Evolutionary conservation across 2,113 vertebrate genomes (phyloP), one percentile per base, ranked within the genome.

Genomic region (Hemichromis elongatus): DNA sequence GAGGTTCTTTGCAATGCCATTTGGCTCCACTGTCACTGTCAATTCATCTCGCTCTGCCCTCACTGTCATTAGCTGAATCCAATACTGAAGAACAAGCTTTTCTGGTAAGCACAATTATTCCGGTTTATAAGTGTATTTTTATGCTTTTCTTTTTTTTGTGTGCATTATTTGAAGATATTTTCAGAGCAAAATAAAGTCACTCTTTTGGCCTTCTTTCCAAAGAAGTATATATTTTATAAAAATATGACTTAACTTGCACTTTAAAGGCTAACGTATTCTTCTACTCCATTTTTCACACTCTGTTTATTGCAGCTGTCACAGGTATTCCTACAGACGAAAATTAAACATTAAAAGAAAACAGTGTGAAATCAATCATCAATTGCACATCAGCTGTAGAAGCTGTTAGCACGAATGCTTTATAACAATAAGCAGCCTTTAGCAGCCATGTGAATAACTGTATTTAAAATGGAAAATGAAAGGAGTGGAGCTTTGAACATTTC

Each of bases 21-120:
- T 89, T 80, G 68, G 84, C 82, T 86, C 52, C 82, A 33, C 45
- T 85, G 87, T 90, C 85, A 47, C 37, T 66, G 61, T 91, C 84
- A 78, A 90, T 95, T 92, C 79, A 81, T 91, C 88, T 89, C 33
- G 61, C n/a, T 28, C 75, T 81, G 63, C 81, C 86, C 63, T 66
- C 79, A 30, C 89, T 77, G 82, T 87, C 82, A 79, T 84, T 80
- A 90, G 82, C 70, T 45, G 47, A 55, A 59, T 55, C 59, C n/a
- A 45, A 78, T 81, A 81, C 28, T 53, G 11, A 81, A 68, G 45
- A 85, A 33, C 50, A 66, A 19, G n/a, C 19, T 26, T 40, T 42
- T 70, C 21, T 53, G 8, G 26, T 53, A 47, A 3, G 4, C 30
- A 18, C 26, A 30, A 5, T 84, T 86, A 78, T 30, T 83, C 16